phyloP scores from a whole-genome alignment of 1,140 invertebrate genomes.

The Globodera rostochiensis region DNA sequence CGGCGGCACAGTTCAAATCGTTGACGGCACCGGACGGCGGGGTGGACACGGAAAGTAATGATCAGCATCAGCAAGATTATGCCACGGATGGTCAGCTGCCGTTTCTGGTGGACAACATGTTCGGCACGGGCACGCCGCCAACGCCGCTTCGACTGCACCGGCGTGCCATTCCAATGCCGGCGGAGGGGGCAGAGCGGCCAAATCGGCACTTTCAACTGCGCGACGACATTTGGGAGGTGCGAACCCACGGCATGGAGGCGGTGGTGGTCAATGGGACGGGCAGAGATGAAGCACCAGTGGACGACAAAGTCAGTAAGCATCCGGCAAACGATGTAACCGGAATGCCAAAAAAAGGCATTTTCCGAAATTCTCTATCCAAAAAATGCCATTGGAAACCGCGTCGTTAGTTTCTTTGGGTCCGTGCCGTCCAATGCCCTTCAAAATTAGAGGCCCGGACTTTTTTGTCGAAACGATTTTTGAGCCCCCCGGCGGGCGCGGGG shows the following conservation, averaged over 20 bases:
- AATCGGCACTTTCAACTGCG: constrained; percentile 1
- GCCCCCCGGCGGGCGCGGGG: too few species aligned
- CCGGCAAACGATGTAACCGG: neutral
- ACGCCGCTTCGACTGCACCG: neutral
- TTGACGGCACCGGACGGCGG: too few species aligned
- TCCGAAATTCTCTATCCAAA: neutral
- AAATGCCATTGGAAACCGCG: neutral
- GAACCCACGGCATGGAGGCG: neutral
- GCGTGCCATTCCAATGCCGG: neutral
- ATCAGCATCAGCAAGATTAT: too few species aligned
- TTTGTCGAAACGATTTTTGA: too few species aligned
- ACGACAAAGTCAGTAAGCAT: neutral
- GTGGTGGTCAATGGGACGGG: neutral
- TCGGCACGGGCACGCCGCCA: neutral
- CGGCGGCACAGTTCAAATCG: neutral
- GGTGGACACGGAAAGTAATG: too few species aligned
- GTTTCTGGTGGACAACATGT: too few species aligned
- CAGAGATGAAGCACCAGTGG: neutral
- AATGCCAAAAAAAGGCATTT: neutral
- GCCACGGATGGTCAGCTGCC: too few species aligned
- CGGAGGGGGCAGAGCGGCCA: neutral
- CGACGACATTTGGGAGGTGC: constrained; percentile 3
- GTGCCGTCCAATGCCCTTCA: neutral
- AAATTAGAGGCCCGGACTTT: too few species aligned
- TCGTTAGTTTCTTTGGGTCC: neutral